Evolutionary conservation across 2,797 vertebrate genomes (phyloP).

Genomic region (Limnodromus scolopaceus): DNA sequence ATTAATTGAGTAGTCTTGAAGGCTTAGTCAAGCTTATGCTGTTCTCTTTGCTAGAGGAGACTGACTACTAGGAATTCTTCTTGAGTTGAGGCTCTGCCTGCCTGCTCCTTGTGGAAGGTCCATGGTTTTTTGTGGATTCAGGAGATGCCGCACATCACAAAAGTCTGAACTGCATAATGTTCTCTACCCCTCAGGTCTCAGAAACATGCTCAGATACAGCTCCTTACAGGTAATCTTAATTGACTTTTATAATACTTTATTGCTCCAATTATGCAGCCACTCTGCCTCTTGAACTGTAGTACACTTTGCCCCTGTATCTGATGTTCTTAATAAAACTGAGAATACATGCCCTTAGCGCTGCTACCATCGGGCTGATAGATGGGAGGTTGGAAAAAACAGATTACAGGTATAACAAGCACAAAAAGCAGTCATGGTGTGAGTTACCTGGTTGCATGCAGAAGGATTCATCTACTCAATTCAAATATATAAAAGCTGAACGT

Average conservation of each 20-base stretch:
- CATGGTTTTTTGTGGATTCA: background rate
- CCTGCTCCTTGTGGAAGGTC: background rate
- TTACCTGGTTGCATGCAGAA: background rate
- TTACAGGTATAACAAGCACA: background rate
- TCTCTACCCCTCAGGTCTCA: background rate
- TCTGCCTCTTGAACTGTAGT: background rate
- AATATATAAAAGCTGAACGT: background rate
- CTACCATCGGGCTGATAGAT: background rate
- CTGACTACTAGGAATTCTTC: background rate
- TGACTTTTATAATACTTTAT: background rate
- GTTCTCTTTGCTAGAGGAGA: background rate
- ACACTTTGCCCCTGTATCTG: background rate
- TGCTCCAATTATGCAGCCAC: background rate
- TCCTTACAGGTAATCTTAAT: background rate
- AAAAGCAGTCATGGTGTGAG: background rate
- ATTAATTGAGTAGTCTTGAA: background rate
- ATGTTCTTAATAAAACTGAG: background rate
- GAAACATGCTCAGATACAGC: background rate
- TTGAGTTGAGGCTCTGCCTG: background rate
- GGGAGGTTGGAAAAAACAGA: background rate
- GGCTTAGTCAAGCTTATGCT: background rate
- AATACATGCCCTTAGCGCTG: background rate
- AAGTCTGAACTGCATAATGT: background rate
- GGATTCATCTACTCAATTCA: background rate
- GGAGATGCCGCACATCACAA: background rate